Base-by-base conservation (phyloP, 1,140 invertebrate genomes). In the Cydia strobilella region DNA sequence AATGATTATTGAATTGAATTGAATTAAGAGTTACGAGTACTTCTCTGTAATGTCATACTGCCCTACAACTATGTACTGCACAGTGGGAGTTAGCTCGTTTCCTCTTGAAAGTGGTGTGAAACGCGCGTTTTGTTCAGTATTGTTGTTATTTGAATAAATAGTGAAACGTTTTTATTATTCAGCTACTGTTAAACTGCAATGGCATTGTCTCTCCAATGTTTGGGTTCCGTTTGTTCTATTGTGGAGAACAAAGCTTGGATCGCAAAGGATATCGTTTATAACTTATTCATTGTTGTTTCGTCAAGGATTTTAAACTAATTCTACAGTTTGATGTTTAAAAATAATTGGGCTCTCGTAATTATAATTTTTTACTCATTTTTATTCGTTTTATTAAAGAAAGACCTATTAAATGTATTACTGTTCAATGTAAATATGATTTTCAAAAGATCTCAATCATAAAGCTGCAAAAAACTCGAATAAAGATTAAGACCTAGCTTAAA, bases 111-210 rank as follows among this genome's bases (percentile, higher is more conserved):
- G 63, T 51, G 13, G 66, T 48, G 73, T 76, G 74, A 79, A 75
- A 79, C 25, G 59, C 73, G 78, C 45, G 51, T 80, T 75, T 76
- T 77, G 75, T 80, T 72, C 45, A 76, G 65, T 83, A 18, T 72
- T 75, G 72, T 78, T 77, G 75, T 75, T 77, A 69, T 78, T 73
- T 76, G 75, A 80, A 79, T 78, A 74, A 69, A 39, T 69, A 69
- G 65, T 69, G 65, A 69, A 69, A 69, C 65, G 72, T 59, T 59
- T 73, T 35, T 73, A 72, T 72, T 72, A 51, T 73, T 48, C 72
- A 35, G 48, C 51, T 35, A 69, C 65, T 69, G 65, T 69, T 69
- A 18, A 69, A 69, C 65, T 69, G 65, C 65, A 69, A 69, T 69
- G 65, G 35, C 65, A 25, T 69, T 69, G 65, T 69, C 31, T 69